Conservation (phyloP, 2,113 vertebrate genomes). For the Otocyon megalotis region DNA sequence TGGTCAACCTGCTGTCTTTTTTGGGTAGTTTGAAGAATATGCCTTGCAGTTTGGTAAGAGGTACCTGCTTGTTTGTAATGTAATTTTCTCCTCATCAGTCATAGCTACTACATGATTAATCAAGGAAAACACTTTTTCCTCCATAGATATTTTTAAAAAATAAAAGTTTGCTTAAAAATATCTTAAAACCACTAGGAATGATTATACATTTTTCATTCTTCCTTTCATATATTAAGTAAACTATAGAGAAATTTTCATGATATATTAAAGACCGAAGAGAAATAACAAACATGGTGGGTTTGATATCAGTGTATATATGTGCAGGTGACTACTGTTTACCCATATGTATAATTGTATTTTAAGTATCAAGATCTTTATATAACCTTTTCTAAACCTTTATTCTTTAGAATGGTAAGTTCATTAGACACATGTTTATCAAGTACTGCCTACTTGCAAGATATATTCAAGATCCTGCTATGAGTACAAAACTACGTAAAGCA, state of each 20-base stretch:
- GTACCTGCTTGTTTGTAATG: conserved; percentile 82
- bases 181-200: neutral
- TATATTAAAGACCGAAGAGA: neutral
- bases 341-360: neutral
- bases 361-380: neutral
- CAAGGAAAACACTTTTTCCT: conserved; percentile 53
- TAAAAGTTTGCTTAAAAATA: neutral
- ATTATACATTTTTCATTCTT: neutral
- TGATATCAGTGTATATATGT: neutral
- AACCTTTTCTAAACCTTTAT: neutral
- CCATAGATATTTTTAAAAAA: neutral
- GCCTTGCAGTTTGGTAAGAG: conserved; percentile 87
- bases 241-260: neutral
- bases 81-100: conserved; percentile 81
- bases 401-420: neutral
- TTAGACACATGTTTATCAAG: neutral
- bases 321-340: neutral
- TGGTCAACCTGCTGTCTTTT: conserved; percentile 80
- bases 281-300: neutral
- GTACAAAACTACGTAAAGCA: neutral
- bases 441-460: neutral
- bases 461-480: neutral
- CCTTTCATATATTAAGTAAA: neutral
- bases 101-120: conserved; percentile 81
- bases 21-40: conserved; percentile 85